Conservation (phyloP, 2,797 vertebrate species). For the Scleropages formosus region DNA sequence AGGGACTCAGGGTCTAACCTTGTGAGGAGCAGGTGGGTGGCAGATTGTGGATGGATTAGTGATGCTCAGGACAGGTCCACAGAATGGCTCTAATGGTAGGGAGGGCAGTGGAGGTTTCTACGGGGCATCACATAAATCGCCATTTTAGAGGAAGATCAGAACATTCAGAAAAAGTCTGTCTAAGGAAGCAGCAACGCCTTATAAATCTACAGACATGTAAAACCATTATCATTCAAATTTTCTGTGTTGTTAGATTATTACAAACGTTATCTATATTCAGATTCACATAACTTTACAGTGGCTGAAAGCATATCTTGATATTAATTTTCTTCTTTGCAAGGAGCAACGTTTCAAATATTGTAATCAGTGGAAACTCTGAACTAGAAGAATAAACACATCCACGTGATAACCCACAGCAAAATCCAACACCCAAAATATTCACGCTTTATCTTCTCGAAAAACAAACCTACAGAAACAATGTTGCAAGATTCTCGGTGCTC, state of each 20-base stretch:
- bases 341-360: too few relatives aligned
- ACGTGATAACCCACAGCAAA: too few relatives aligned
- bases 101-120: slow-evolving; percentile 65
- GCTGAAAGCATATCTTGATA: not conserved
- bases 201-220: not conserved
- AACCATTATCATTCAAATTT: not conserved
- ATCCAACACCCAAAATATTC: too few relatives aligned
- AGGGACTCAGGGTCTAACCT: slow-evolving; percentile 57
- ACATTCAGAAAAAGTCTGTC: slow-evolving; percentile 15
- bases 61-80: slow-evolving; percentile 68
- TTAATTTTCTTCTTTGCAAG: not conserved
- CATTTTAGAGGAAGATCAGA: slow-evolving; percentile 19
- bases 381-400: too few relatives aligned
- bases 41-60: slow-evolving; percentile 74
- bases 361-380: too few relatives aligned
- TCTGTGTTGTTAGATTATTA: not conserved
- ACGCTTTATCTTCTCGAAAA: too few relatives aligned
- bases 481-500: not conserved
- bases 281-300: not conserved
- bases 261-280: not conserved
- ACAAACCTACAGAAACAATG: too few relatives aligned
- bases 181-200: not conserved
- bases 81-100: slow-evolving; percentile 58
- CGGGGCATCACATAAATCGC: slow-evolving; percentile 54
- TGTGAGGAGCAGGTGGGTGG: slow-evolving; percentile 61